These are phyloP conservation scores for Pelochelys cantorii DNA, from an alignment of 2,797 vertebrate species.

Conservation along the genomic window DNA sequence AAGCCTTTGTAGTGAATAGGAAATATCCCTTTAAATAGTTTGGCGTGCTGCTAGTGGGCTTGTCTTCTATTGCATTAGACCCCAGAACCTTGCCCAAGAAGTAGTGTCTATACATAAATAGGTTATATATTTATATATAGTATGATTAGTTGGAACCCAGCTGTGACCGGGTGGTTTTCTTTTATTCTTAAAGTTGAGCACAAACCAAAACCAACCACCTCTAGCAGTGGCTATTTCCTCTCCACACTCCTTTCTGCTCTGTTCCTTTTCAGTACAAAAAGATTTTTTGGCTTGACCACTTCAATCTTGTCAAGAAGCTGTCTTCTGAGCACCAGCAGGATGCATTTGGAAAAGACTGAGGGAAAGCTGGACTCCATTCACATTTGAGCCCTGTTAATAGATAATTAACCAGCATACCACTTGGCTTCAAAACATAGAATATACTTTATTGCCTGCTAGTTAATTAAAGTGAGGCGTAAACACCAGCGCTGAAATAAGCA, in stretches of 20 bases:
- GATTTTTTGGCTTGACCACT: background rate
- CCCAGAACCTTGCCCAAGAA: background rate
- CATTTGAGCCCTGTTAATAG: background rate
- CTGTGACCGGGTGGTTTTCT: accelerated
- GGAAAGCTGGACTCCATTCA: background rate
- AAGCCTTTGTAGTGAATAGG: background rate
- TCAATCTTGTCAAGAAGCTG: background rate
- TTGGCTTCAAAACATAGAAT: constrained; percentile 78
- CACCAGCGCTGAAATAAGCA: constrained; percentile 79
- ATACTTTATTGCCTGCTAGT: constrained; percentile 81
- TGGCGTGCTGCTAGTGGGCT: background rate
- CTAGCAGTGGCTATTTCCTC: background rate
- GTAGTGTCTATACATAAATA: background rate
- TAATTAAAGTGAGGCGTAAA: constrained; percentile 81
- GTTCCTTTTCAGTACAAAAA: background rate
- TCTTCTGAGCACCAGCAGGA: background rate
- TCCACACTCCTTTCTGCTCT: constrained; percentile 27
- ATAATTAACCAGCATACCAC: constrained; percentile 62
- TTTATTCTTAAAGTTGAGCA: accelerated
- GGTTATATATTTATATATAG: background rate
- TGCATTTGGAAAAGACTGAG: background rate
- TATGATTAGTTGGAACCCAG: background rate
- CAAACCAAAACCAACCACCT: background rate
- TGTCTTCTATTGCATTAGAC: background rate
- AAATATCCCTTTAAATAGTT: background rate